Conservation (phyloP, 2,797 vertebrate genomes). For the Melanotaenia boesemani region DNA sequence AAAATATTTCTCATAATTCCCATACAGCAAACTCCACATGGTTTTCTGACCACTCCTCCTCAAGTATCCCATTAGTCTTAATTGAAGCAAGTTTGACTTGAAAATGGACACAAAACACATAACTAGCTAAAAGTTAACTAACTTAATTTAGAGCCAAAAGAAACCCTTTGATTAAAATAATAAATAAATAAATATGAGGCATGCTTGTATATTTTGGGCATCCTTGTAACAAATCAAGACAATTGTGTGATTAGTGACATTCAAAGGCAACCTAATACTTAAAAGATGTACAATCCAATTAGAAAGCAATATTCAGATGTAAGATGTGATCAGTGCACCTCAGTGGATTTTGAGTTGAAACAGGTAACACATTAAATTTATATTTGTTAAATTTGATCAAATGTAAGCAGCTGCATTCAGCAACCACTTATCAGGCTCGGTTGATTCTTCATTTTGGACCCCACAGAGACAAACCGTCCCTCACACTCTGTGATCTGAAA, state of each 20-base stretch:
- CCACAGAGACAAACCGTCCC: constrained; percentile 37
- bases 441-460: constrained; percentile 26
- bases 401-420: constrained; percentile 25
- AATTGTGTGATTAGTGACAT: constrained; percentile 22
- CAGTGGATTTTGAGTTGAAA: constrained; percentile 19
- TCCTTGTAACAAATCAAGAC: constrained; percentile 1
- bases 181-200: background rate
- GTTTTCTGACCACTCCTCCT: background rate
- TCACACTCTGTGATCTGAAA: constrained; percentile 52
- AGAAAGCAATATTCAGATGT: background rate
- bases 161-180: background rate
- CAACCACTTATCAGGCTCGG: background rate
- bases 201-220: background rate
- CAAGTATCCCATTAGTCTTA: background rate
- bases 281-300: background rate
- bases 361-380: constrained; percentile 4
- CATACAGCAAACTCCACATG: background rate
- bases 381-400: constrained; percentile 24
- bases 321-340: constrained; percentile 20
- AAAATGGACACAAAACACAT: background rate
- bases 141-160: background rate
- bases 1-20: background rate
- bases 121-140: background rate
- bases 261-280: background rate
- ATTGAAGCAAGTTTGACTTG: background rate